phyloP scores from a whole-genome alignment of 2,797 vertebrate species.

The Sebastes nivosus region DNA sequence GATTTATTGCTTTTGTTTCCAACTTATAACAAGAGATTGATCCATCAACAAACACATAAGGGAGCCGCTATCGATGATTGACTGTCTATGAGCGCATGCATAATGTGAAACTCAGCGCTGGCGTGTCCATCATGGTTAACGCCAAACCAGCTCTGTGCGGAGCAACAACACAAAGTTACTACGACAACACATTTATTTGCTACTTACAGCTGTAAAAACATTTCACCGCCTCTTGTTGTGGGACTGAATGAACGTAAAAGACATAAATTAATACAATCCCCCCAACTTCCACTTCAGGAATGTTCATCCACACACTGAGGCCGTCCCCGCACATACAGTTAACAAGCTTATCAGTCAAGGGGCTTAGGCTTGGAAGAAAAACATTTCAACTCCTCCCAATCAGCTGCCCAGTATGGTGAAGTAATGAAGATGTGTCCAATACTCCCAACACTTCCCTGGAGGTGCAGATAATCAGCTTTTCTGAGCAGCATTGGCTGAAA shows the following conservation, averaged over 20 bases:
- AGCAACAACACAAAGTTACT: neutral
- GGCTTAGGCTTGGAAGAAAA: constrained; percentile 43
- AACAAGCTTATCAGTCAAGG: constrained; percentile 62
- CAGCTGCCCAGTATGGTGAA: constrained; percentile 35
- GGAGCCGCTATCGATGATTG: neutral
- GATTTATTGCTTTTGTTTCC: neutral
- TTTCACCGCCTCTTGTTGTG: neutral
- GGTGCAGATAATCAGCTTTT: constrained; percentile 69
- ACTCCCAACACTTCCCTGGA: constrained; percentile 39
- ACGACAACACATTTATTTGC: neutral
- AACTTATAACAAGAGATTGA: constrained; percentile 3
- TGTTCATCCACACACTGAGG: constrained; percentile 23
- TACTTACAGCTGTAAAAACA: constrained; percentile 27
- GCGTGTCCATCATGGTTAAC: neutral
- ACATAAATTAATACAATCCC: constrained; percentile 28
- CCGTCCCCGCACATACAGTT: constrained; percentile 36
- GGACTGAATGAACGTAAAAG: neutral
- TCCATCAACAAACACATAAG: neutral
- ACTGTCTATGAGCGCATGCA: constrained; percentile 9
- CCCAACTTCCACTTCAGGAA: constrained; percentile 8
- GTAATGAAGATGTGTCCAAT: constrained; percentile 56
- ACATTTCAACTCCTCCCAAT: constrained; percentile 44
- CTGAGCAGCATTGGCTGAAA: constrained; percentile 60
- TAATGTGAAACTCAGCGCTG: neutral
- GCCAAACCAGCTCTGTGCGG: neutral